Evolutionary conservation across 1,140 invertebrate species (phyloP).

Genomic region (Homalodisca vitripennis): DNA sequence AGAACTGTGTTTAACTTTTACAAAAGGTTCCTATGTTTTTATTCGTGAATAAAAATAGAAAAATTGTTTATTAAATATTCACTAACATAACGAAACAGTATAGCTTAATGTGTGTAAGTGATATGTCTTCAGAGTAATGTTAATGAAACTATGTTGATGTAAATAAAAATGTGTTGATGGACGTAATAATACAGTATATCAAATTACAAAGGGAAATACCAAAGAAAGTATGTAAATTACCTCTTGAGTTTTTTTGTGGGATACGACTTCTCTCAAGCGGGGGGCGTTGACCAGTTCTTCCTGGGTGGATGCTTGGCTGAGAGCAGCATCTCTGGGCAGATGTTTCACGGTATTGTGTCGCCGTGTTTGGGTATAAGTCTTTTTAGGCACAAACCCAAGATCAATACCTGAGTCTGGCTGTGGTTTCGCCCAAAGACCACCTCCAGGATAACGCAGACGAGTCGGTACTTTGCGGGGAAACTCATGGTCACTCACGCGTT

Average conservation of each 20-base stretch:
- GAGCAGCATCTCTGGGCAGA: constrained; percentile 56
- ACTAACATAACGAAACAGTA: too few relatives aligned
- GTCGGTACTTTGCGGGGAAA: constrained; percentile 49
- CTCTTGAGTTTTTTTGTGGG: constrained; percentile 64
- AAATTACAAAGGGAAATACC: too few relatives aligned
- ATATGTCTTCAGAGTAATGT: too few relatives aligned
- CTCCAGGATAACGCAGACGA: constrained; percentile 51
- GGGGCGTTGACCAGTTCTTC: constrained; percentile 61
- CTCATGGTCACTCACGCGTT: constrained; percentile 49
- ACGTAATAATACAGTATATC: too few relatives aligned
- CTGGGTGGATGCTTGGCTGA: constrained; percentile 54
- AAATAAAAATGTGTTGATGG: too few relatives aligned
- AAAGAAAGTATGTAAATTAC: constrained; percentile 36
- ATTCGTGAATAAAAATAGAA: too few relatives aligned
- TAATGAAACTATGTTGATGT: too few relatives aligned
- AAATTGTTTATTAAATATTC: too few relatives aligned
- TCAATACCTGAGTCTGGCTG: constrained; percentile 45
- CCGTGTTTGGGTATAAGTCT: constrained; percentile 63
- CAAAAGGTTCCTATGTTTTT: too few relatives aligned
- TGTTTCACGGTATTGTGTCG: constrained; percentile 59
- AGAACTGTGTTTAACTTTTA: too few relatives aligned
- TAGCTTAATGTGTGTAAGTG: too few relatives aligned
- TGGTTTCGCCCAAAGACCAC: constrained; percentile 53
- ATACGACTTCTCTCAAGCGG: constrained; percentile 63
- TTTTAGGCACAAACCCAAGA: constrained; percentile 62